These are phyloP conservation scores for Rhimphoctona megacephalus DNA, from an alignment of 2,888 invertebrate genomes.

Conservation along the genomic window DNA sequence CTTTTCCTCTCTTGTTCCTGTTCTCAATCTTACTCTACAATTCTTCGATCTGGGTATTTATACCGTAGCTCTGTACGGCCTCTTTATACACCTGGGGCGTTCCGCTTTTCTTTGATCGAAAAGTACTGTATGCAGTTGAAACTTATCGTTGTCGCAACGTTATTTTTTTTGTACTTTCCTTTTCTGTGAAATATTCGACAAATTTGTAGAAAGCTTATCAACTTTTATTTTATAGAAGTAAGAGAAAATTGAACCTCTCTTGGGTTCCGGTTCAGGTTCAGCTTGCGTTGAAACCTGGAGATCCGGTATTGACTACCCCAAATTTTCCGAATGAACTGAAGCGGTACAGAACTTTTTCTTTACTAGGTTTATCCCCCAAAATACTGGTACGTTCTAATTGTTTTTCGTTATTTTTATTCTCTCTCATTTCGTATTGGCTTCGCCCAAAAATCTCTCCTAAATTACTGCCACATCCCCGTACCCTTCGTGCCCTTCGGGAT, in stretches of 20 bases:
- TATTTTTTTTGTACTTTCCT: not conserved
- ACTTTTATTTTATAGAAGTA: not conserved
- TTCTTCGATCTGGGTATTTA: slow-evolving; percentile 15
- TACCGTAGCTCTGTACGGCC: not conserved
- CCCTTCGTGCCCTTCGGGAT: not conserved
- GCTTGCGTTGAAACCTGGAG: not conserved
- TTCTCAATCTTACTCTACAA: slow-evolving; percentile 29
- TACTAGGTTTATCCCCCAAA: not conserved
- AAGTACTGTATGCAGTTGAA: slow-evolving; percentile 6
- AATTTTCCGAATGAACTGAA: not conserved
- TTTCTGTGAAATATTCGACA: not conserved
- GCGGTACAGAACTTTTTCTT: too few relatives aligned
- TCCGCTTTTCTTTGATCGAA: slow-evolving; percentile 32
- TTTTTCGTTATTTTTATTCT: not conserved
- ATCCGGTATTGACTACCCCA: not conserved
- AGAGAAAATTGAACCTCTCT: not conserved
- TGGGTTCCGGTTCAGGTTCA: not conserved
- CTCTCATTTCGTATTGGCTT: not conserved
- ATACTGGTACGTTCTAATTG: not conserved
- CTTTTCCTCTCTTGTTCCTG: slow-evolving; percentile 18
- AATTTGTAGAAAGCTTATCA: not conserved
- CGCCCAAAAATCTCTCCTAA: not conserved
- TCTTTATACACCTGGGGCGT: slow-evolving; percentile 12
- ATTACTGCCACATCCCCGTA: not conserved
- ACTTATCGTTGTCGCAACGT: slow-evolving; percentile 20